Conservation (phyloP, 1,140 invertebrate genomes). For the Atopsyche davidsoni region DNA sequence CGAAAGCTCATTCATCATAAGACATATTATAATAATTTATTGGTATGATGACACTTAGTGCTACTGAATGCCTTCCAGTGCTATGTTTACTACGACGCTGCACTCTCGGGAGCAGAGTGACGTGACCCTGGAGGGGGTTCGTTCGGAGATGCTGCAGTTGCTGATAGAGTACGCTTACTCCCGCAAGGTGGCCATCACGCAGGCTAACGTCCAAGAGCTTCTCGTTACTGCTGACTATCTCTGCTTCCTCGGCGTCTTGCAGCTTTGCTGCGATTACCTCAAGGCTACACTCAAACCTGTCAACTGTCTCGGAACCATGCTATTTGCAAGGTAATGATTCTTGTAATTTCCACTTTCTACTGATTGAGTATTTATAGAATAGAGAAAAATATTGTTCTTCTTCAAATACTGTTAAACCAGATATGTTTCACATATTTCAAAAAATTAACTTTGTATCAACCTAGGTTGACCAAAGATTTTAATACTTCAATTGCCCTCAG, state of each 20-base stretch:
- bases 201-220: conserved; percentile 70
- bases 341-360: too few relatives aligned
- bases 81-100: conserved; percentile 77
- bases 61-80: too few relatives aligned
- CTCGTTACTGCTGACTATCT: conserved; percentile 74
- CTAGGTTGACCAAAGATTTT: too few relatives aligned
- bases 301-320: conserved; percentile 77
- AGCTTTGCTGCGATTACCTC: conserved; percentile 72
- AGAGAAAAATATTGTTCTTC: too few relatives aligned
- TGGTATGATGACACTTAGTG: conserved; percentile 43
- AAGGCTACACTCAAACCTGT: conserved; percentile 56
- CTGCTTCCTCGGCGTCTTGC: conserved; percentile 67
- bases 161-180: conserved; percentile 81
- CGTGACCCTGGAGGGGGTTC: conserved; percentile 69
- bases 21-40: conserved; percentile 1
- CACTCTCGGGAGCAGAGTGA: conserved; percentile 61
- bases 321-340: conserved; percentile 63
- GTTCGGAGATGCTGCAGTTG: conserved; percentile 63
- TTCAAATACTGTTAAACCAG: too few relatives aligned
- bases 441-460: too few relatives aligned
- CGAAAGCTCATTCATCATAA: not conserved
- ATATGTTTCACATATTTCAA: too few relatives aligned
- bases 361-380: too few relatives aligned
- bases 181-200: conserved; percentile 60
- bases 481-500: too few relatives aligned